These are phyloP conservation scores for Pseudocheirus occidentalis DNA, from an alignment of 2,797 vertebrate genomes.

Conservation along the genomic window DNA sequence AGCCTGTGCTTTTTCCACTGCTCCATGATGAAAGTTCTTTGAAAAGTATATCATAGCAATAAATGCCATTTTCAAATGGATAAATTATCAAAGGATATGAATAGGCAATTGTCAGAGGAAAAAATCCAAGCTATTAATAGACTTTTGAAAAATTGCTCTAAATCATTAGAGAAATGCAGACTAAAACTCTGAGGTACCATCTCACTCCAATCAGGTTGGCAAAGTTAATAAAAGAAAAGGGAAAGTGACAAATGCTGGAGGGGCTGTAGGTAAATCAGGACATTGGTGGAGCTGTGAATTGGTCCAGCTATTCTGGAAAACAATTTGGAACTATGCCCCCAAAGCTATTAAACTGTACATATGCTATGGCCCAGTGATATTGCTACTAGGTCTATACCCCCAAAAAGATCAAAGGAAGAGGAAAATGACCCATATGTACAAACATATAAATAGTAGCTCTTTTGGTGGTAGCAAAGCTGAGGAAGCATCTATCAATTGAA, in stretches of 20 bases:
- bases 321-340: background rate
- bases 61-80: background rate
- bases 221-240: background rate
- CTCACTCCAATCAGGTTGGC: background rate
- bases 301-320: background rate
- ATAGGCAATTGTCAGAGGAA: conserved; percentile 1
- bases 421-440: background rate
- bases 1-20: background rate
- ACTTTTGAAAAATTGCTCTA: background rate
- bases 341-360: background rate
- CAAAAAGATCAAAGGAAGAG: background rate
- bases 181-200: conserved; percentile 13
- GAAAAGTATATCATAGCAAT: background rate
- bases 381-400: background rate
- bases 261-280: background rate
- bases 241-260: background rate
- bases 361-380: background rate
- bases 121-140: background rate
- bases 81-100: background rate
- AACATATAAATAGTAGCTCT: background rate
- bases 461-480: background rate
- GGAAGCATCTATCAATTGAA: background rate
- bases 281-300: background rate
- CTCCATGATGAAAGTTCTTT: background rate
- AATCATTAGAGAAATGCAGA: background rate